Percentiles rank a stretch among this genome's conserved stretches.
These are phyloP conservation scores for Muscina levida DNA, from an alignment of 2,888 invertebrate genomes.

Conservation along the genomic window DNA sequence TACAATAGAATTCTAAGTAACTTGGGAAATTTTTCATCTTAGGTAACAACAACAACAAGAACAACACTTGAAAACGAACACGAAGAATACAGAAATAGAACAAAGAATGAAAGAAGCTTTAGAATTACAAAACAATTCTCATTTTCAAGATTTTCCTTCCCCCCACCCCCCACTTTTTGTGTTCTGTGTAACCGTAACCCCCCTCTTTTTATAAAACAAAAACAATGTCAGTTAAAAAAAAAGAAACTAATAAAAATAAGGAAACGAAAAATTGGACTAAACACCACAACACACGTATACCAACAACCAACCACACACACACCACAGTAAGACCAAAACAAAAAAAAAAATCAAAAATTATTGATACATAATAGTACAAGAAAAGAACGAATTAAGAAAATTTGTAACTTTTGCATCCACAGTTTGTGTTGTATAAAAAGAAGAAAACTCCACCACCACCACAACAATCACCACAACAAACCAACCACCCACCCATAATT, in stretches of 20 bases:
- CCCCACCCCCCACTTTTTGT: slow-evolving; percentile 7
- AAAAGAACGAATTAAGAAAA: slow-evolving; percentile 23
- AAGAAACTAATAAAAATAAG: neutral
- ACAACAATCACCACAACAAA: slow-evolving; percentile 29
- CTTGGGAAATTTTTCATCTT: slow-evolving; percentile 34
- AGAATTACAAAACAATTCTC: slow-evolving; percentile 30
- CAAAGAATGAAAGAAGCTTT: slow-evolving; percentile 22
- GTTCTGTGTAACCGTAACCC: slow-evolving; percentile 3
- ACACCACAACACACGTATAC: neutral
- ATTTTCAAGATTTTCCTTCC: neutral
- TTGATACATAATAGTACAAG: slow-evolving; percentile 28
- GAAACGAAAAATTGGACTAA: neutral
- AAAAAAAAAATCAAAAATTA: slow-evolving; percentile 25
- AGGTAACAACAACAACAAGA: slow-evolving; percentile 7
- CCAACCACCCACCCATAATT: slow-evolving; percentile 16
- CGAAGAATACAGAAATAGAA: neutral
- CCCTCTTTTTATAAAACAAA: too few relatives aligned
- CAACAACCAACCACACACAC: slow-evolving; percentile 8
- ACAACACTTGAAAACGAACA: neutral
- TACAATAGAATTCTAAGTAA: slow-evolving; percentile 37
- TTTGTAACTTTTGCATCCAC: slow-evolving; percentile 25
- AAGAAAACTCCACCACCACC: slow-evolving; percentile 15
- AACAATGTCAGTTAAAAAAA: neutral
- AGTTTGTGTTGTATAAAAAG: slow-evolving; percentile 26
- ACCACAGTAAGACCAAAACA: slow-evolving; percentile 13